Evolutionary conservation across 2,888 invertebrate genomes (phyloP).

Genomic region (Sphecodes monilicornis): DNA sequence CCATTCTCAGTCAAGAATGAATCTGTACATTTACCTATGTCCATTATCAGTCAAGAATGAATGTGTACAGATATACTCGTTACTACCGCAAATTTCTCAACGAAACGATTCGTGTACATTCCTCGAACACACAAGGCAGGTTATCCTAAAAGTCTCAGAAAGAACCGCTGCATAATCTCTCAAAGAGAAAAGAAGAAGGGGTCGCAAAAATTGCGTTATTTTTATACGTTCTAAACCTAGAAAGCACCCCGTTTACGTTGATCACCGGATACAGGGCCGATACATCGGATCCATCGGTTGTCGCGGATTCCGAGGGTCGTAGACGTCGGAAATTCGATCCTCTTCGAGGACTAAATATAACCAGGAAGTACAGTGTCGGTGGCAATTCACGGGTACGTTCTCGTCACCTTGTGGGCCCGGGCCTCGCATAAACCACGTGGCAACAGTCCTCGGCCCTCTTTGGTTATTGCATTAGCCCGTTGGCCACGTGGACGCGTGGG

Average conservation of each 20-base stretch:
- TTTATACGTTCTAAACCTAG: background rate
- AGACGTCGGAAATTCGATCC: conserved; percentile 40
- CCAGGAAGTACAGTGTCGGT: conserved; percentile 42
- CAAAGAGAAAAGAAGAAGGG: background rate
- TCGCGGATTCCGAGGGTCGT: conserved; percentile 32
- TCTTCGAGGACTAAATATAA: conserved; percentile 57
- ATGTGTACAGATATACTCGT: too few relatives aligned
- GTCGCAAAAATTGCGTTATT: background rate
- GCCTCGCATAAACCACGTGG: conserved; percentile 61
- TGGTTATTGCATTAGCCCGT: conserved; percentile 50
- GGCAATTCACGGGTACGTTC: conserved; percentile 57
- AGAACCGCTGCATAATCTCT: too few relatives aligned
- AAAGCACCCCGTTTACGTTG: background rate
- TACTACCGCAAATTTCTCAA: too few relatives aligned
- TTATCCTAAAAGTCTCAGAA: too few relatives aligned
- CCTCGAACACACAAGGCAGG: too few relatives aligned
- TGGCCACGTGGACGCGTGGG: conserved; percentile 54
- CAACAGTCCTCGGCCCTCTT: conserved; percentile 48
- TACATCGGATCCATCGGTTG: background rate
- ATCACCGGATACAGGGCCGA: background rate
- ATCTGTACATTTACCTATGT: too few relatives aligned
- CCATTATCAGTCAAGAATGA: too few relatives aligned
- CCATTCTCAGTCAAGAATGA: too few relatives aligned
- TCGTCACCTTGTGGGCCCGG: conserved; percentile 57
- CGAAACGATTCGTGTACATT: too few relatives aligned